Base-by-base conservation (phyloP, 2,113 vertebrate species). In the Chinchilla lanigera region DNA sequence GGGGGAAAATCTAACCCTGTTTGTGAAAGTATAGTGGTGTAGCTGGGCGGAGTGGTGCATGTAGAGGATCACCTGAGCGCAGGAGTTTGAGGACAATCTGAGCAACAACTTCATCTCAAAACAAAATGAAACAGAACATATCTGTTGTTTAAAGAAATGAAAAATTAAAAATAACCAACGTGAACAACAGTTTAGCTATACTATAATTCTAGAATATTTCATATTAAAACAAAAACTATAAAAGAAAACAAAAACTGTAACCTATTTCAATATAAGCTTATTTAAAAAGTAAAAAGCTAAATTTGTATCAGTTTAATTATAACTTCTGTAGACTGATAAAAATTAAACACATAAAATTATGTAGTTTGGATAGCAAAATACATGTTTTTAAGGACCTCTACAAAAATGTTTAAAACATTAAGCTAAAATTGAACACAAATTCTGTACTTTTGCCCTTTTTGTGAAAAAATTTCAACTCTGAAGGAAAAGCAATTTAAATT, bases 61-160 rank as follows among this genome's bases (percentile, higher is more conserved):
- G 24, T 9, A 71, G 33, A 58, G 19, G 33, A n/a, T 54, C 35
- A n/a, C n/a, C 38, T 58, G 54, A 83, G n/a, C n/a, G 54, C n/a
- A 71, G 69, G 71, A 22, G 71, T 75, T 75, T 5, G 0, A 44
- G 44, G 28, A 47, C 44, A 50, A 11, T 26, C 44, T 33, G 44
- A 78, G 44, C 44, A 77, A 17, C 26, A 30, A 78, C 26, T 78
- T 50, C 41, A 80, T 63, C 35, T 47, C 28, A 85, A 85, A 52
- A 61, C 81, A 60, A 82, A 81, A 58, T 12, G 56, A 82, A 82
- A 58, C 50, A 81, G 22, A 82, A 58, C 50, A 81, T 22, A 16
- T 73, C n/a, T 91, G 28, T 44, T 75, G 61, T 89, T 96, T 17
- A 92, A 50, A 86, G 81, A 92, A 96, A 92, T 78, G 13, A 81